Evolutionary conservation across 2,113 vertebrate genomes (phyloP).

Genomic region (Oncorhynchus mykiss): DNA sequence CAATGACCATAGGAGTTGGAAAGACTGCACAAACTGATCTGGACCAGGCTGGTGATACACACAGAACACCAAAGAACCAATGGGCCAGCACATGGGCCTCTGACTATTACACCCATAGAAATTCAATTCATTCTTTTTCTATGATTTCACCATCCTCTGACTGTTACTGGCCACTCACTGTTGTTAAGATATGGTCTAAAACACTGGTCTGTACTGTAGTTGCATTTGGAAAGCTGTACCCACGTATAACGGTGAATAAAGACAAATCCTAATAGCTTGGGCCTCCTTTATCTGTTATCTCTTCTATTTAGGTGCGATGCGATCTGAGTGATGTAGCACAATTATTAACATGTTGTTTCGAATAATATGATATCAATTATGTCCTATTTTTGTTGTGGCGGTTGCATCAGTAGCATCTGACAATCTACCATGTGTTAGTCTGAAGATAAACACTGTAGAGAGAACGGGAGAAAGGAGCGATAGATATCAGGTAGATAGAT

Average conservation of each 20-base stretch:
- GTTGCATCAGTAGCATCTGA: too few relatives aligned
- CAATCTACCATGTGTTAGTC: too few relatives aligned
- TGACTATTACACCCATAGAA: too few relatives aligned
- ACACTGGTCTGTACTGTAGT: conserved; percentile 6
- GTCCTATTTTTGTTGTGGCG: too few relatives aligned
- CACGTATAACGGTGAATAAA: conserved; percentile 40
- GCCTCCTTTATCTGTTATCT: conserved; percentile 6
- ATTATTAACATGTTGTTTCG: not conserved
- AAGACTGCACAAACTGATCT: too few relatives aligned
- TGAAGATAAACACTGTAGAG: too few relatives aligned
- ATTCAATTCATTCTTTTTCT: not conserved
- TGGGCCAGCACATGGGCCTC: not conserved
- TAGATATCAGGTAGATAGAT: too few relatives aligned
- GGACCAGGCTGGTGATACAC: conserved; percentile 1
- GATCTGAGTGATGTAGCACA: too few relatives aligned
- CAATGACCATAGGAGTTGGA: too few relatives aligned
- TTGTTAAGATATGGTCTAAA: not conserved
- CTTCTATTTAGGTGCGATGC: not conserved
- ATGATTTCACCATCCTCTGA: conserved; percentile 2
- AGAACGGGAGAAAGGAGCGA: too few relatives aligned
- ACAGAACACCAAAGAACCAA: not conserved
- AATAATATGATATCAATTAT: too few relatives aligned
- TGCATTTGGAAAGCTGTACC: conserved; percentile 5
- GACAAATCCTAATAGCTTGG: conserved; percentile 1
- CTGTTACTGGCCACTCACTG: not conserved